Percentiles rank a stretch among this genome's conserved stretches.
Conservation (phyloP, 2,113 vertebrate species). For the Gymnobelideus leadbeateri region DNA sequence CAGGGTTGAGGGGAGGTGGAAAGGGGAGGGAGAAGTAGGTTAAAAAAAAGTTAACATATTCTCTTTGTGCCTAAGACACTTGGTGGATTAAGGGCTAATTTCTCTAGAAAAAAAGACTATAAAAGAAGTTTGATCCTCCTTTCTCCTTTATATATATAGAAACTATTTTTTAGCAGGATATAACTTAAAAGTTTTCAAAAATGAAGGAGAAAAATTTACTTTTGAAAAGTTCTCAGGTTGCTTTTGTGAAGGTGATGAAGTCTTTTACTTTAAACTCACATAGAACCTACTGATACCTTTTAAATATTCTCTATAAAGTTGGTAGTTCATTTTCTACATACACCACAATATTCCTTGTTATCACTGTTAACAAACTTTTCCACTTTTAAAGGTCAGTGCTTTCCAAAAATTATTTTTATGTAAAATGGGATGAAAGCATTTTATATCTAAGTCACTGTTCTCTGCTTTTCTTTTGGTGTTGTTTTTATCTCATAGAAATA, state of each 20-base stretch:
- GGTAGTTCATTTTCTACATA: slow-evolving; percentile 9
- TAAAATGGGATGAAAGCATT: slow-evolving; percentile 12
- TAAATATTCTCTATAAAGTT: slow-evolving; percentile 30
- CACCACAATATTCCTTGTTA: slow-evolving; percentile 22
- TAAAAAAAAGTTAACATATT: slow-evolving; percentile 7
- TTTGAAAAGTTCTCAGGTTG: slow-evolving; percentile 49
- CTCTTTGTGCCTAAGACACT: slow-evolving; percentile 4
- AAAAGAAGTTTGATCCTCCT: background rate
- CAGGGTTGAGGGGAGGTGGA: background rate
- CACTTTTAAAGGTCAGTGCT: slow-evolving; percentile 42
- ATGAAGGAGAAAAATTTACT: slow-evolving; percentile 48
- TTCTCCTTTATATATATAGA: background rate
- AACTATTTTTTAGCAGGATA: slow-evolving; percentile 23
- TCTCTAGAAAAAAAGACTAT: slow-evolving; percentile 16
- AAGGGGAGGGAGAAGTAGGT: slow-evolving; percentile 12
- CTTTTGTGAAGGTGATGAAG: slow-evolving; percentile 46
- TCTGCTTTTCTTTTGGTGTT: slow-evolving; percentile 9
- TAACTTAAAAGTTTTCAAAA: slow-evolving; percentile 46
- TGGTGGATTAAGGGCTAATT: slow-evolving; percentile 13
- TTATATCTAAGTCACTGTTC: slow-evolving; percentile 18
- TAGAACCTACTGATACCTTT: slow-evolving; percentile 22
- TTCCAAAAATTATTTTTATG: slow-evolving; percentile 48
- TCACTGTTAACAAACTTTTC: slow-evolving; percentile 18
- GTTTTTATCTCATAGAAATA: slow-evolving; percentile 53
- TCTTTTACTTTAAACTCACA: slow-evolving; percentile 42